Evolutionary conservation across 2,113 vertebrate genomes (phyloP).

Genomic region (Zosterops lateralis): DNA sequence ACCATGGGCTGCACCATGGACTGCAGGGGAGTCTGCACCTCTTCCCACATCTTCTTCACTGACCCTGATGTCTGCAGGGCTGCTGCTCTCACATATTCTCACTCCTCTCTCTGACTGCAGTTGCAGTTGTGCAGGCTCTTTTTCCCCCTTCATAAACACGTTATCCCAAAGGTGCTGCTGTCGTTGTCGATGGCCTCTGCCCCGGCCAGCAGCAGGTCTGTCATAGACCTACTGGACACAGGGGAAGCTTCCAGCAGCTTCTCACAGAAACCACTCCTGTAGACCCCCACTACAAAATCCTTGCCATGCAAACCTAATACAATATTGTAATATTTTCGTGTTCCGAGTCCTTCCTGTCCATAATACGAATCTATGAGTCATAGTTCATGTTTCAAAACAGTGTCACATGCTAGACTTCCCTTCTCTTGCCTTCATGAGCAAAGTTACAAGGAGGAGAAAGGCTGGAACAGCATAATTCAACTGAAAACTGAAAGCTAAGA

Average conservation of each 20-base stretch:
- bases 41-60: not conserved
- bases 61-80: not conserved
- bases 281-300: not conserved
- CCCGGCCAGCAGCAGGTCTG: fast-evolving
- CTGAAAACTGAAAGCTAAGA: slow-evolving; percentile 20
- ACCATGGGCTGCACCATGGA: not conserved
- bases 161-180: not conserved
- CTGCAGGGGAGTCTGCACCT: not conserved
- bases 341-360: slow-evolving; percentile 12
- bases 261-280: not conserved
- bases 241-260: not conserved
- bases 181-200: fast-evolving
- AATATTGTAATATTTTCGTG: not conserved
- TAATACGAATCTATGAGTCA: slow-evolving; percentile 43
- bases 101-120: not conserved
- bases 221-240: not conserved
- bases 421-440: slow-evolving; percentile 20
- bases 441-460: slow-evolving; percentile 19
- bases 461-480: slow-evolving; percentile 5
- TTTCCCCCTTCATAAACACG: not conserved
- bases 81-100: not conserved
- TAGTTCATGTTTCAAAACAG: slow-evolving; percentile 45
- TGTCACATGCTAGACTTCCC: slow-evolving; percentile 55
- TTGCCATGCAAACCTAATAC: not conserved
- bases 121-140: not conserved